phyloP scores from a whole-genome alignment of 2,888 invertebrate genomes.

The Dryobotodes eremita region DNA sequence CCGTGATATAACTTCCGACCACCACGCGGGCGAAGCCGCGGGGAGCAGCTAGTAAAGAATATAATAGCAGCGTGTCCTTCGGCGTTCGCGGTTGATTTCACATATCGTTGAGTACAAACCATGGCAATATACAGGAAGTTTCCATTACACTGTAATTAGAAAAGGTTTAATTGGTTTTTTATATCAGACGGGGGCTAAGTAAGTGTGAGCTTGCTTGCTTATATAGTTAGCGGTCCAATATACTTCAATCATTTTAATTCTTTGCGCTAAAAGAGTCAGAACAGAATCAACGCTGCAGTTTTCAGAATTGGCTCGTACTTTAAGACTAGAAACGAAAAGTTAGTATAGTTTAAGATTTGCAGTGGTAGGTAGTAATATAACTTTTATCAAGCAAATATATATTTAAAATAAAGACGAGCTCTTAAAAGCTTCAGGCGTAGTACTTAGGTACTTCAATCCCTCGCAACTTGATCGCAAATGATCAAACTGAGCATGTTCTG shows the following conservation, averaged over 20 bases:
- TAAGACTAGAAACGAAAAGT: not conserved
- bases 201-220: slow-evolving; percentile 11
- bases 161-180: slow-evolving; percentile 42
- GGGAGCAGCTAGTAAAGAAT: too few relatives aligned
- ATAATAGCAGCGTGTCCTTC: slow-evolving; percentile 72
- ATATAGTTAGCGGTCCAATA: not conserved
- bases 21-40: too few relatives aligned
- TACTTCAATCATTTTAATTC: not conserved
- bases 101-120: slow-evolving; percentile 69
- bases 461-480: not conserved
- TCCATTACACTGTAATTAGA: slow-evolving; percentile 43
- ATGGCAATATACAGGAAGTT: slow-evolving; percentile 68
- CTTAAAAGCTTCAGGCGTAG: not conserved
- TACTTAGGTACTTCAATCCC: not conserved
- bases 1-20: too few relatives aligned
- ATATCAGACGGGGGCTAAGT: not conserved
- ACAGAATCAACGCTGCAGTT: not conserved
- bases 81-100: slow-evolving; percentile 78
- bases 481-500: not conserved
- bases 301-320: not conserved
- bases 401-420: not conserved
- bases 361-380: not conserved
- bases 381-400: too few relatives aligned
- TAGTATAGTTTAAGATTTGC: not conserved
- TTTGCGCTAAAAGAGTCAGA: not conserved